Conservation (phyloP, 1,140 invertebrate genomes). For the Amyelois transitella region DNA sequence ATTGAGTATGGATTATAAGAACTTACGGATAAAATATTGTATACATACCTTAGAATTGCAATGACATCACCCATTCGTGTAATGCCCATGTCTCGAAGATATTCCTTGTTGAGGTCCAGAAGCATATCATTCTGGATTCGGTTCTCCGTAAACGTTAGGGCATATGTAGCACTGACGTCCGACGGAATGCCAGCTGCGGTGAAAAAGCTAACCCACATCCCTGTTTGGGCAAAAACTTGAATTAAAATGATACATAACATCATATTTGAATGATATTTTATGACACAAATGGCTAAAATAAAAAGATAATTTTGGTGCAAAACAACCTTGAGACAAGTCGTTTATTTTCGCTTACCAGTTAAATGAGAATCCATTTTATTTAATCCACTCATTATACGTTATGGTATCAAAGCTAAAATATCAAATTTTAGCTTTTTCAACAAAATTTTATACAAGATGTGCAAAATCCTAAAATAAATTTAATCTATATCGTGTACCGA, state of each 20-base stretch:
- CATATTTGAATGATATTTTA: too few species aligned
- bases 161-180: constrained; percentile 84
- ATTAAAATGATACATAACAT: too few species aligned
- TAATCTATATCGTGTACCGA: too few species aligned
- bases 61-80: constrained; percentile 89
- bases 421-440: constrained; percentile 21
- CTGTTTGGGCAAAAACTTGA: constrained; percentile 41
- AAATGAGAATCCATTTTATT: constrained; percentile 49
- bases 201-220: constrained; percentile 86
- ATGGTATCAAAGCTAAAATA: constrained; percentile 17
- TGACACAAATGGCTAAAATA: too few species aligned
- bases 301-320: too few species aligned
- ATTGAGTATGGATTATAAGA: too few species aligned
- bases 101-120: constrained; percentile 87
- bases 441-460: background rate
- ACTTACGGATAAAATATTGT: constrained; percentile 5
- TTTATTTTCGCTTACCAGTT: constrained; percentile 33
- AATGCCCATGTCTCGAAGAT: constrained; percentile 89
- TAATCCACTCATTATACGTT: constrained; percentile 23
- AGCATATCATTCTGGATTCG: constrained; percentile 88
- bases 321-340: constrained; percentile 12
- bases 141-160: constrained; percentile 87
- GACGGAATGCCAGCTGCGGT: constrained; percentile 84
- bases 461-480: too few species aligned
- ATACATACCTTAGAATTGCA: constrained; percentile 79